Evolutionary conservation across 2,888 invertebrate species (phyloP).

Genomic region (Herminia tarsipennalis): DNA sequence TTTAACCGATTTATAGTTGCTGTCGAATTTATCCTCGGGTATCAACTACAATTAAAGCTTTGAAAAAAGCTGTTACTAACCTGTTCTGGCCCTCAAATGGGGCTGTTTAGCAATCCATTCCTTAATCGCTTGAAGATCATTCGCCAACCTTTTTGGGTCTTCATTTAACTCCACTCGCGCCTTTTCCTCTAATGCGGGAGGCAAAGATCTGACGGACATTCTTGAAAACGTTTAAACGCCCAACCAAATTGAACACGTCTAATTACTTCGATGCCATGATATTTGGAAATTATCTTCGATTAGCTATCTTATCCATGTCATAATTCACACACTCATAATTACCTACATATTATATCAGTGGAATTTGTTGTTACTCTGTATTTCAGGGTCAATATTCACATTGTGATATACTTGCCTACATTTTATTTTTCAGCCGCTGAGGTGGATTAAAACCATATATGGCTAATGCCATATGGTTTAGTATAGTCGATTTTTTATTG

Average conservation of each 20-base stretch:
- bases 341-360: too few species aligned
- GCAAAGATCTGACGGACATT: constrained; percentile 64
- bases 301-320: constrained; percentile 39
- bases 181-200: constrained; percentile 63
- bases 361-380: too few species aligned
- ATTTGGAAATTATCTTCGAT: constrained; percentile 39
- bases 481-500: too few species aligned
- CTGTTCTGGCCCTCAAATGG: constrained; percentile 73
- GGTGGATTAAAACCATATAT: too few species aligned
- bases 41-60: too few species aligned
- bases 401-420: too few species aligned
- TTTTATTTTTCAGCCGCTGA: too few species aligned
- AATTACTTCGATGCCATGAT: constrained; percentile 11
- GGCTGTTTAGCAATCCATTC: constrained; percentile 86
- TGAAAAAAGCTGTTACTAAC: constrained; percentile 32
- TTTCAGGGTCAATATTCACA: too few species aligned
- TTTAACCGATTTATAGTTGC: too few species aligned
- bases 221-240: constrained; percentile 17
- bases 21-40: too few species aligned
- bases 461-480: too few species aligned
- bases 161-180: constrained; percentile 84
- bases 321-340: too few species aligned
- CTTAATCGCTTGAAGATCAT: constrained; percentile 80
- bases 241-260: constrained; percentile 9
- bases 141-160: constrained; percentile 72